Conservation (phyloP, 2,797 vertebrate genomes). For the Trematocara caparti region DNA sequence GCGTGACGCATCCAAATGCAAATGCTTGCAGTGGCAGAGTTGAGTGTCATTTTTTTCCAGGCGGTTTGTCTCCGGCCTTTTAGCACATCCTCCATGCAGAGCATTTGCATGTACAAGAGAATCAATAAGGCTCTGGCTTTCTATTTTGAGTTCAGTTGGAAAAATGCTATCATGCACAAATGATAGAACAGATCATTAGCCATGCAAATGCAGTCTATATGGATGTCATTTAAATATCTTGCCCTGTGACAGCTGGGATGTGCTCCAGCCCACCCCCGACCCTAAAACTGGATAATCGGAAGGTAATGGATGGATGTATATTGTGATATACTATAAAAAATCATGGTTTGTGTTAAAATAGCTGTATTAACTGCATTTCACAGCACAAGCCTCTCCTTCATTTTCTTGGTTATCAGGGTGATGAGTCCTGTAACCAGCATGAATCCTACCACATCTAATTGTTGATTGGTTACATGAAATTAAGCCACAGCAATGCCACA, state of each 20-base stretch:
- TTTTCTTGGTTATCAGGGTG: background rate
- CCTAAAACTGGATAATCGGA: background rate
- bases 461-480: background rate
- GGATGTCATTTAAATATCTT: background rate
- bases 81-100: background rate
- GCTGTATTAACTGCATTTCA: background rate
- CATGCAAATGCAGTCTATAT: background rate
- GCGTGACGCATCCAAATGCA: slow-evolving; percentile 12
- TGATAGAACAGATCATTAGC: background rate
- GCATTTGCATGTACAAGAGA: background rate
- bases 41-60: slow-evolving; percentile 18
- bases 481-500: background rate
- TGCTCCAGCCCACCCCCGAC: background rate
- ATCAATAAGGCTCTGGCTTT: slow-evolving; percentile 14
- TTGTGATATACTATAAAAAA: background rate
- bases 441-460: background rate
- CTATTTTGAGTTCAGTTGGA: background rate
- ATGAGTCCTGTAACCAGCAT: background rate
- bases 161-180: background rate
- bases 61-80: slow-evolving; percentile 29
- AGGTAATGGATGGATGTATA: background rate
- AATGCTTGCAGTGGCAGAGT: background rate
- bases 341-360: background rate
- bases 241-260: background rate
- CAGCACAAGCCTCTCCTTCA: background rate